Evolutionary conservation across 1,140 invertebrate species (phyloP).

Genomic region (Trissolcus basalis): DNA sequence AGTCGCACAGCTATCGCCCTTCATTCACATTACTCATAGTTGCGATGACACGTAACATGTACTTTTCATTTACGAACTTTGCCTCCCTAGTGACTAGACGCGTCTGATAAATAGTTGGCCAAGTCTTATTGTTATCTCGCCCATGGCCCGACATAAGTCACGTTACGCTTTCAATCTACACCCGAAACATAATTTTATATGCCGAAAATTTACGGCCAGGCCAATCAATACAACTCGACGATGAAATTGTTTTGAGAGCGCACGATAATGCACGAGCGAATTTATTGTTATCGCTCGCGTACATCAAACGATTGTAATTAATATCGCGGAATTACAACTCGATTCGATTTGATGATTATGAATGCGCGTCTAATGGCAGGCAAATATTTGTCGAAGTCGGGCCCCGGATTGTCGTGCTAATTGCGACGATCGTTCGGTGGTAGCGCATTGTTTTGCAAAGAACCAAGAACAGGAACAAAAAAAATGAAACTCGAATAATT

Average conservation of each 20-base stretch:
- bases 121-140: constrained; percentile 51
- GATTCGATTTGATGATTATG: constrained; percentile 3
- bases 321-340: background rate
- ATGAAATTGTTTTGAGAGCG: too few species aligned
- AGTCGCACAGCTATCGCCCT: constrained; percentile 46
- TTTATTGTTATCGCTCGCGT: too few species aligned
- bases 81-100: constrained; percentile 53
- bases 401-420: constrained; percentile 9
- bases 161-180: background rate
- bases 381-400: constrained; percentile 13
- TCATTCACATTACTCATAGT: constrained; percentile 57
- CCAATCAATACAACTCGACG: too few species aligned
- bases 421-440: constrained; percentile 4
- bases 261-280: too few species aligned
- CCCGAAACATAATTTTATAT: background rate
- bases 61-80: constrained; percentile 60
- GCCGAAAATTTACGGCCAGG: too few species aligned
- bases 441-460: constrained; percentile 4
- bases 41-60: constrained; percentile 60
- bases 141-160: constrained; percentile 25
- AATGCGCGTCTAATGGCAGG: constrained; percentile 10
- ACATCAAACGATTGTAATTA: too few species aligned
- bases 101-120: constrained; percentile 56
- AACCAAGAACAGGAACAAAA: constrained; percentile 9
- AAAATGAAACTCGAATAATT: constrained; percentile 11